Conservation (phyloP, 1,140 invertebrate species). For the Metaphire vulgaris region DNA sequence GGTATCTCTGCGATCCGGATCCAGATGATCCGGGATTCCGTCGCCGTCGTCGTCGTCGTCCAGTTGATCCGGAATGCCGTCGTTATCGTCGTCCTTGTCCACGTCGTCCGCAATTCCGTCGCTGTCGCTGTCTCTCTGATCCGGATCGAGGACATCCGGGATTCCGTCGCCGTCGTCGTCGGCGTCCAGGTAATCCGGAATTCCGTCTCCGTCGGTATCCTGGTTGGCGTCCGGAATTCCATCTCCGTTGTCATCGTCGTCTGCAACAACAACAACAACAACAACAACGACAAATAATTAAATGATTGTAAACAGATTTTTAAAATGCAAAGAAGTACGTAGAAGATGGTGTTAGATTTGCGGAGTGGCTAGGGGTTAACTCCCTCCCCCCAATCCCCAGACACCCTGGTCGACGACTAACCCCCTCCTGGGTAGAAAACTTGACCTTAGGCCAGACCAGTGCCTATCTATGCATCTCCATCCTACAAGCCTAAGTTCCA, state of each 20-base stretch:
- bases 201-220: slow-evolving; percentile 13
- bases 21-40: slow-evolving; percentile 4
- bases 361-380: background rate
- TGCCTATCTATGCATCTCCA: no score
- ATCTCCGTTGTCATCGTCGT: slow-evolving; percentile 21
- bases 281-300: background rate
- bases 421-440: background rate
- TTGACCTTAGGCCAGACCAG: no score
- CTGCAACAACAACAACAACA: no score
- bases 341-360: background rate
- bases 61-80: slow-evolving; percentile 17
- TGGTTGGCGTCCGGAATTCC: slow-evolving; percentile 17
- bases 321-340: background rate
- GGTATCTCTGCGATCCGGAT: slow-evolving; percentile 15
- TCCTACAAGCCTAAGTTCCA: no score
- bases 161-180: slow-evolving; percentile 22
- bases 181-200: slow-evolving; percentile 7
- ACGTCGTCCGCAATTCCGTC: background rate
- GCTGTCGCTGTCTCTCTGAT: background rate
- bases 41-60: slow-evolving; percentile 18
- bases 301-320: background rate
- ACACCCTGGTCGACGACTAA: background rate
- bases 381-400: background rate
- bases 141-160: slow-evolving; percentile 15
- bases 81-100: slow-evolving; percentile 6